Base-by-base conservation (phyloP, 2,113 vertebrate genomes). In the Siniperca knerii region DNA sequence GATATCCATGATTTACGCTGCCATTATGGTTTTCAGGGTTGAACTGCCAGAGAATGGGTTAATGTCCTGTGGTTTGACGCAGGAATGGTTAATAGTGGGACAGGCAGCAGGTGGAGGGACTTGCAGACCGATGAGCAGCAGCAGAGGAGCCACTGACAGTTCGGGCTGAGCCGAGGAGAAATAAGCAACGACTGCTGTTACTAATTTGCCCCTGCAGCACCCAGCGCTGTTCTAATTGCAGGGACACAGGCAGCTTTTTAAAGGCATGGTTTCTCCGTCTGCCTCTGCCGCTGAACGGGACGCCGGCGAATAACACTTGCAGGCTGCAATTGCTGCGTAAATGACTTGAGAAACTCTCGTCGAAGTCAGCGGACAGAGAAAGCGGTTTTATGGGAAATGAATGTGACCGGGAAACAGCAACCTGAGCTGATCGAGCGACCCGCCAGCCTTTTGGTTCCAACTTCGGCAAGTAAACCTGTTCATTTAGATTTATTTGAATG, bases 351-450 rank as follows among this genome's bases (percentile, higher is more conserved):
- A 89, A 91, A 93, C 93, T 93, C 93, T 89, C 46, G 87, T 86
- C 82, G 94, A 95, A 93, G 92, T 92, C 90, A 93, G 94, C 90
- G 87, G 92, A 90, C 93, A 42, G 90, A 92, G 90, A 92, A 92
- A 90, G 85, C 84, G 89, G 91, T 90, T 94, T 90, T 84, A 95
- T 94, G 96, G 96, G 97, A 97, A 87, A 98, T 98, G 97, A 97
- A 95, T 88, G 96, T 95, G 94, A 87, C 96, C 90, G 96, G 95
- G 94, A 96, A 96, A 83, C 94, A 93, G 84, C 91, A 95, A 81
- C 93, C 96, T 82, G 96, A 95, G 93, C 95, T 94, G 92, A 94
- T 94, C 80, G 96, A 97, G 93, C 96, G 96, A 94, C 96, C 96
- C 58, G 95, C 92, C 95, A 96, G 95, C 93, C 96, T 97, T 54